Evolutionary conservation across 2,888 invertebrate species (phyloP), one percentile per base, ranked within the genome.

Genomic region (Pyralis farinalis): DNA sequence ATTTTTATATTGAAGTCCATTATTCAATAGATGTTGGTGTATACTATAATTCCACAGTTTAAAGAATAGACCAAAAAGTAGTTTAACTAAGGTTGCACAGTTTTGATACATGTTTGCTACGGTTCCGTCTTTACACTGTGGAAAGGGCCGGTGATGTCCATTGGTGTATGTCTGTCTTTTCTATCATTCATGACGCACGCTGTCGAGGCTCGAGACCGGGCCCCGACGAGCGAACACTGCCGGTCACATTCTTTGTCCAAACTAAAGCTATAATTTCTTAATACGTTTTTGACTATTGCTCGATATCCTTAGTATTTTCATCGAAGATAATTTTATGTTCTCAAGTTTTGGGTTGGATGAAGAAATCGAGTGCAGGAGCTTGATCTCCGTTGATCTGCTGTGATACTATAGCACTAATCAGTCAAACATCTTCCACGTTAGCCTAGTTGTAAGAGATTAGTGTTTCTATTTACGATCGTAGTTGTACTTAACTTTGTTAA

Each of bases 351-450:
- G 47, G 45, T 48, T 53, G 53, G 52, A 55, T 54, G 52, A 42
- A 51, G 56, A 50, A 36, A 50, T 48, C 52, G 56, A 65, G 70
- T 61, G 68, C 71, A 63, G 64, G 60, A 66, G 64, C 67, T 25
- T 67, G 66, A 69, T 72, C 73, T 75, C 74, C 75, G 70, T 72
- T 72, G 75, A 75, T 78, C 82, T 83, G 79, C 85, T 87, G 87
- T 87, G 86, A 88, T 87, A 88, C 73, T 83, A 71, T 85, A 83
- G 80, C 75, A 81, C 80, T 81, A 71, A 78, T 73, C 78, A 75
- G 69, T 75, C 63, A 53, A 70, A 79, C 80, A 83, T 80, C 85
- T 85, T 84, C 85, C 84, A 82, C 71, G 77, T 82, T 84, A 81
- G 75, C 50, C 63, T 85, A 84, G 76, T 79, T 80, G 46, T 87